These are phyloP conservation scores for Temnothorax rugatulus DNA, from an alignment of 2,888 invertebrate species.

Conservation along the genomic window DNA sequence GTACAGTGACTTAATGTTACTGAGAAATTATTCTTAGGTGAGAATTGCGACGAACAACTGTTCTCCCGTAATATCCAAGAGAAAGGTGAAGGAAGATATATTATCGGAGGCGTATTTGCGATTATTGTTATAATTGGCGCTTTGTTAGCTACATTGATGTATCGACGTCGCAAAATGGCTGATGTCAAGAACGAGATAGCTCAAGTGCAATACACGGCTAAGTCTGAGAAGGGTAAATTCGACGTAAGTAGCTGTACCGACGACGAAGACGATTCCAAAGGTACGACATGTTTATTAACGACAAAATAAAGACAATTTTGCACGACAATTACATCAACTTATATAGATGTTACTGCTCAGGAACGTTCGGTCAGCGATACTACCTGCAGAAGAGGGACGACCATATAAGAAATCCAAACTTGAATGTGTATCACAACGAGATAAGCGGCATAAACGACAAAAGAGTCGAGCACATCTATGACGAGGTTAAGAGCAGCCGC, in stretches of 20 bases:
- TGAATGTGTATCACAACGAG: constrained; percentile 92
- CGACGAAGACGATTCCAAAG: constrained; percentile 87
- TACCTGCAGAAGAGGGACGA: constrained; percentile 95
- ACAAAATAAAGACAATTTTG: background rate
- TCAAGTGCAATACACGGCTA: constrained; percentile 95
- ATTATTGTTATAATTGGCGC: constrained; percentile 91
- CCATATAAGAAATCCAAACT: constrained; percentile 94
- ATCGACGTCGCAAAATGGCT: constrained; percentile 93
- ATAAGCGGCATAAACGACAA: constrained; percentile 85
- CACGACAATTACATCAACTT: background rate
- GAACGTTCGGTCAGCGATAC: constrained; percentile 88
- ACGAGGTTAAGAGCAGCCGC: constrained; percentile 93
- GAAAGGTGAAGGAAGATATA: constrained; percentile 81
- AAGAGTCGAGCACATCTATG: constrained; percentile 94
- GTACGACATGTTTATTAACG: constrained; percentile 74
- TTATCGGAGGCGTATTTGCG: constrained; percentile 88
- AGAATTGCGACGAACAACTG: constrained; percentile 89
- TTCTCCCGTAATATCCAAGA: constrained; percentile 79
- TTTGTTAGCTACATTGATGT: constrained; percentile 90
- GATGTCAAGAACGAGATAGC: constrained; percentile 95
- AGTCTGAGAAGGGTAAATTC: constrained; percentile 88
- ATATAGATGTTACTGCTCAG: constrained; percentile 64
- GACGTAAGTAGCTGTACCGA: constrained; percentile 83
- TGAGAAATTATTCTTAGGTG: constrained; percentile 86
- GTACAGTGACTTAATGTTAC: background rate